Evolutionary conservation across 2,888 invertebrate species (phyloP).

Genomic region (Neoaliturus tenellus): DNA sequence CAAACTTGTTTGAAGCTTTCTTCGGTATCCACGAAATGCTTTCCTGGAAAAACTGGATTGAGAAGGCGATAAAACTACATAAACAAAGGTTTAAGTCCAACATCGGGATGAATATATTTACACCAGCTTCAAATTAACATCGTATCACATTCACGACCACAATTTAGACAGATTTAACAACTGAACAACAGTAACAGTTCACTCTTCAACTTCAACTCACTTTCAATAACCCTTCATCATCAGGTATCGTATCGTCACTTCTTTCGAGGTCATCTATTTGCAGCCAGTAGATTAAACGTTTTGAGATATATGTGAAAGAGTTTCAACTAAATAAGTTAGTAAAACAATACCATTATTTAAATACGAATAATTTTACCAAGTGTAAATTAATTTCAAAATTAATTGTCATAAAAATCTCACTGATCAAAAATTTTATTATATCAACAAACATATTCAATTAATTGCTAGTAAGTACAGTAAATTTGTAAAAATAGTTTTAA

Average conservation of each 20-base stretch:
- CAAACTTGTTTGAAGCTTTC: constrained; percentile 96
- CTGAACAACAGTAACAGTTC: no score
- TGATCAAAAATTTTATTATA: no score
- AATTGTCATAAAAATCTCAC: no score
- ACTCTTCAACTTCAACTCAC: neutral
- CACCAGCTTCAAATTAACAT: constrained; percentile 66
- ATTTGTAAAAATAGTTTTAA: no score
- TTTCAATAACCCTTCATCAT: constrained; percentile 1
- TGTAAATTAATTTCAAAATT: no score
- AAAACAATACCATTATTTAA: no score
- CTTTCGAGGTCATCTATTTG: neutral
- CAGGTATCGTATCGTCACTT: neutral
- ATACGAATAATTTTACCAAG: no score
- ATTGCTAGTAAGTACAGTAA: no score
- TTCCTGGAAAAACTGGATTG: constrained; percentile 72
- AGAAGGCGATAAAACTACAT: constrained; percentile 74
- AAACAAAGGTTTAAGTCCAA: constrained; percentile 73
- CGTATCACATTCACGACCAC: constrained; percentile 59
- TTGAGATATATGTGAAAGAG: neutral
- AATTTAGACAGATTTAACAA: constrained; percentile 17
- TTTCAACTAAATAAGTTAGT: no score
- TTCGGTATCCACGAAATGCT: constrained; percentile 84
- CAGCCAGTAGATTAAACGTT: neutral
- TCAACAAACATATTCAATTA: no score
- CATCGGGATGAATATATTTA: constrained; percentile 73